Conservation (phyloP, 1,140 invertebrate genomes). For the Megalonaias nervosa region DNA sequence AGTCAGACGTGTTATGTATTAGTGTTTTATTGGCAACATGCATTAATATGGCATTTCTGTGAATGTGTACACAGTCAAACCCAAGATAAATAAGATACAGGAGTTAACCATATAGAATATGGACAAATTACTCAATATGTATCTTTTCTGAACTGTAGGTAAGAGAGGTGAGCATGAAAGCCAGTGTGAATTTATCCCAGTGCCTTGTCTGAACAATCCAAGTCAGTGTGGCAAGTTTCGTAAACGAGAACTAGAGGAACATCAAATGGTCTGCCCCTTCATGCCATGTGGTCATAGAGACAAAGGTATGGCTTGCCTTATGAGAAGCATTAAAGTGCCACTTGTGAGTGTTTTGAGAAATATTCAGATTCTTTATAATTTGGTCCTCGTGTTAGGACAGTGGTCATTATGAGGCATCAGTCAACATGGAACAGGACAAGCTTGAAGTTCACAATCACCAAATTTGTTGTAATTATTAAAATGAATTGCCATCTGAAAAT, state of each 20-base stretch:
- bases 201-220: constrained; percentile 50
- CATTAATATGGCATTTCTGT: too few species aligned
- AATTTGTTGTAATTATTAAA: too few species aligned
- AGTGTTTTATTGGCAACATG: too few species aligned
- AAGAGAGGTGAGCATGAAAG: constrained; percentile 53
- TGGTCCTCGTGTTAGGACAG: too few species aligned
- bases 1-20: too few species aligned
- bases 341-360: too few species aligned
- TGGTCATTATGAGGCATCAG: too few species aligned
- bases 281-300: constrained; percentile 36
- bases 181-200: constrained; percentile 41
- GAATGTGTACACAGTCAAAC: too few species aligned
- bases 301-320: constrained; percentile 38
- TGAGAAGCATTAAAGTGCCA: not conserved
- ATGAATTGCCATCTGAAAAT: too few species aligned
- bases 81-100: not conserved
- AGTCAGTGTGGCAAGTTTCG: constrained; percentile 44
- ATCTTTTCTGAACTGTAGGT: constrained; percentile 39
- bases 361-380: too few species aligned
- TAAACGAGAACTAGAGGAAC: constrained; percentile 46
- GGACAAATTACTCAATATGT: not conserved
- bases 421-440: too few species aligned
- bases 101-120: not conserved
- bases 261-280: constrained; percentile 43
- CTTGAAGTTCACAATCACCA: too few species aligned